Conservation (phyloP, 2,113 vertebrate species). For the Leuciscus idus region DNA sequence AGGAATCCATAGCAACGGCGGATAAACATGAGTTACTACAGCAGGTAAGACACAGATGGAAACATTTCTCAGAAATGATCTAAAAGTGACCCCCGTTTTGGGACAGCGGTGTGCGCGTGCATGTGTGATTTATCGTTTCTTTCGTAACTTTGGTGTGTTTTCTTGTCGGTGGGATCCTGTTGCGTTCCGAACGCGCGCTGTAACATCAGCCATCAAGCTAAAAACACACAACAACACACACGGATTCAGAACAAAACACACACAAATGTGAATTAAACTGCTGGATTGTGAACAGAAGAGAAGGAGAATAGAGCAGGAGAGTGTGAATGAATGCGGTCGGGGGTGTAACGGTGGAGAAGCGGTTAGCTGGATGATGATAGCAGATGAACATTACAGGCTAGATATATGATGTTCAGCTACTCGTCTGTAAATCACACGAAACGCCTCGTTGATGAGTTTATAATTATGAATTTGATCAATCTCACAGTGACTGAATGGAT, state of each 20-base stretch:
- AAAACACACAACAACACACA: not conserved
- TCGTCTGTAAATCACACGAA: not conserved
- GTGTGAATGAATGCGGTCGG: not conserved
- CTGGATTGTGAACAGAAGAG: not conserved
- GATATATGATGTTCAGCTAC: not conserved
- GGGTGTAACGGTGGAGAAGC: conserved; percentile 15
- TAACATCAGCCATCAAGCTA: conserved; percentile 18
- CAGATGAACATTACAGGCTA: not conserved
- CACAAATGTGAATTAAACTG: not conserved
- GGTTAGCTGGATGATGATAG: conserved; percentile 21
- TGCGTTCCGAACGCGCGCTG: not conserved
- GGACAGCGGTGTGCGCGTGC: not conserved
- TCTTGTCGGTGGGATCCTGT: conserved; percentile 12
- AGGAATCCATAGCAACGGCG: conserved; percentile 77
- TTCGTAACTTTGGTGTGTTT: conserved; percentile 49
- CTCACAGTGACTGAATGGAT: not conserved
- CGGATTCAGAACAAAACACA: not conserved
- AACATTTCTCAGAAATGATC: not conserved
- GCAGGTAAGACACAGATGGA: conserved; percentile 70
- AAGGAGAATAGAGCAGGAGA: not conserved
- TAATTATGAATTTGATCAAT: not conserved
- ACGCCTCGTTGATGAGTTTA: not conserved
- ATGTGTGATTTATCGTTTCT: not conserved
- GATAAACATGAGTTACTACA: conserved; percentile 83
- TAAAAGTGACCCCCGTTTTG: not conserved